Evolutionary conservation across 2,113 vertebrate genomes (phyloP).

Genomic region (Irena cyanogastra): DNA sequence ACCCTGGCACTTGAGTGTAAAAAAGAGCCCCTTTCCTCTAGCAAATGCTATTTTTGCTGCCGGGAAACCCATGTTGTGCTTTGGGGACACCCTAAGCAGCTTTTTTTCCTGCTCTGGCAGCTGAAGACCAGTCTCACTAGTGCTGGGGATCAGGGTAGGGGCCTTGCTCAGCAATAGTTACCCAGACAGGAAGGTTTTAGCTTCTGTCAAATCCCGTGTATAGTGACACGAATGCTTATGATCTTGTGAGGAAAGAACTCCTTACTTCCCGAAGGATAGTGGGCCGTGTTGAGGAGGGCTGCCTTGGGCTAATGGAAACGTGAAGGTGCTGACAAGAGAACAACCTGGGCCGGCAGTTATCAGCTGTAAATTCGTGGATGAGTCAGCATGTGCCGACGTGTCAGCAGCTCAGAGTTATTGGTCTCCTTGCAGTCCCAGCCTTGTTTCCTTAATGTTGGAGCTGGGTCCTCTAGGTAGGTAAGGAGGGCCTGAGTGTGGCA

Average conservation of each 20-base stretch:
- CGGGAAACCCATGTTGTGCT: background rate
- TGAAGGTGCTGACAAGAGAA: background rate
- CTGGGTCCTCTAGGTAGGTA: background rate
- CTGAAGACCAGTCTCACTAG: background rate
- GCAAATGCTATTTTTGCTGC: background rate
- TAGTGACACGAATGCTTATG: background rate
- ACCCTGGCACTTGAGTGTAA: background rate
- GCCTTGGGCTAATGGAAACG: background rate
- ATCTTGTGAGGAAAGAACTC: background rate
- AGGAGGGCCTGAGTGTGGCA: background rate
- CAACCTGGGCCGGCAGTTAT: background rate
- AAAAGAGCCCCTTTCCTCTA: background rate
- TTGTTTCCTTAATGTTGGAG: background rate
- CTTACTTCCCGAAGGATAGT: background rate
- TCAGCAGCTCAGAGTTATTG: background rate
- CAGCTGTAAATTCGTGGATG: background rate
- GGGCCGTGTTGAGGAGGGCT: background rate
- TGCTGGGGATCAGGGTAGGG: background rate
- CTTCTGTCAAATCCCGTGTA: background rate
- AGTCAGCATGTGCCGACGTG: background rate
- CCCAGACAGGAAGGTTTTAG: background rate
- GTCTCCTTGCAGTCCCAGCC: background rate
- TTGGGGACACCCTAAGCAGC: background rate
- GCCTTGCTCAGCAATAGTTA: background rate
- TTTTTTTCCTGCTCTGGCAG: background rate